Conservation (phyloP, 2,888 invertebrate genomes). For the Ormia ochracea region DNA sequence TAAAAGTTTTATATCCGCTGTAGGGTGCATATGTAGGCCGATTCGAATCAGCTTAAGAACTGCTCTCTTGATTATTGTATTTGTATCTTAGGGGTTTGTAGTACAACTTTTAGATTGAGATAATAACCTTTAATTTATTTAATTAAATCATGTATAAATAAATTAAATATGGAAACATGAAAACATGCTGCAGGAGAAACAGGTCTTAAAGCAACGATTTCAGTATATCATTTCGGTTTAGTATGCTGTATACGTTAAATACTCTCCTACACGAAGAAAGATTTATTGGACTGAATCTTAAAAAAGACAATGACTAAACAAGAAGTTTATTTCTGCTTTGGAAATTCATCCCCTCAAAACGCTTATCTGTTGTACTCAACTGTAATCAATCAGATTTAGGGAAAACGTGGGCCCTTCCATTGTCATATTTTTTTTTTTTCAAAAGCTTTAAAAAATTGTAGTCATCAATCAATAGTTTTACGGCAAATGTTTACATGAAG, state of each 20-base stretch:
- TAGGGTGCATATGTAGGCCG: too few species aligned
- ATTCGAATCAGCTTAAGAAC: too few species aligned
- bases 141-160: too few species aligned
- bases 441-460: neutral
- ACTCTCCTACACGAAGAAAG: neutral
- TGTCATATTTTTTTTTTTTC: neutral
- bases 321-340: neutral
- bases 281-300: neutral
- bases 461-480: constrained; percentile 41
- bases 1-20: too few species aligned
- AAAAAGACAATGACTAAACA: neutral
- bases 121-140: too few species aligned
- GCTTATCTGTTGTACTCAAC: constrained; percentile 9
- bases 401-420: neutral
- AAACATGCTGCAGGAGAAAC: neutral
- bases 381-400: constrained; percentile 47
- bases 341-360: neutral
- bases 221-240: neutral
- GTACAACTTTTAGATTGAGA: too few species aligned
- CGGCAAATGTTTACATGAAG: constrained; percentile 3
- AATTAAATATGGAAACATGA: too few species aligned
- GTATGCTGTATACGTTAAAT: neutral
- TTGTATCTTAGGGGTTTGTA: too few species aligned
- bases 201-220: neutral
- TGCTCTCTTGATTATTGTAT: too few species aligned